Evolutionary conservation across 2,797 vertebrate genomes (phyloP).

Genomic region (Oreochromis grahami): DNA sequence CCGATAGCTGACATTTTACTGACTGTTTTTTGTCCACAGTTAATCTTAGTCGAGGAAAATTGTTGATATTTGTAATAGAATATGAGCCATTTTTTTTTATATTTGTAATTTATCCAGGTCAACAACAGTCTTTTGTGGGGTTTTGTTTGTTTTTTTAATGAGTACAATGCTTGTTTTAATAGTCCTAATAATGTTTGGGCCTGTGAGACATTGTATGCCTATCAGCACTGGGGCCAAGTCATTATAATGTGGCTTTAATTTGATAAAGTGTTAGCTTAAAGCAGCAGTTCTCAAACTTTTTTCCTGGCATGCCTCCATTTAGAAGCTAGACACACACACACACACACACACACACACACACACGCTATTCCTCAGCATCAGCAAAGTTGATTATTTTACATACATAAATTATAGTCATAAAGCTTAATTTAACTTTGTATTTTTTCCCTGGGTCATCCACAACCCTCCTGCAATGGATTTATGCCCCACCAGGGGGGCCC

Average conservation of each 20-base stretch:
- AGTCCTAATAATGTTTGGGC: not conserved
- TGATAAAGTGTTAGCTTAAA: not conserved
- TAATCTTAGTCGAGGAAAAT: not conserved
- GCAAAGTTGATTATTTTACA: not conserved
- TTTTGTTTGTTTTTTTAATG: not conserved
- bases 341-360: not conserved
- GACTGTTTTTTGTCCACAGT: not conserved
- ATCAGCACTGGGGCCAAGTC: not conserved
- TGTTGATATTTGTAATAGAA: constrained; percentile 38
- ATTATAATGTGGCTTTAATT: not conserved
- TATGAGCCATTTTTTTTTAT: constrained; percentile 57
- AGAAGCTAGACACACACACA: not conserved
- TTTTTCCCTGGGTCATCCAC: not conserved
- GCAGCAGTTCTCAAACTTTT: not conserved
- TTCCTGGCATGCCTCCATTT: not conserved
- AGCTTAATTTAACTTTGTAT: not conserved
- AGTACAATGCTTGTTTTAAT: not conserved
- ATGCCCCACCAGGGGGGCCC: not conserved
- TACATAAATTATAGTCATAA: not conserved
- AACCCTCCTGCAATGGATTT: not conserved
- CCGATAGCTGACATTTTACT: constrained; percentile 15
- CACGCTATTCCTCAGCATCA: not conserved
- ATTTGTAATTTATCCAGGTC: constrained; percentile 48
- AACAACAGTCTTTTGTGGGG: not conserved
- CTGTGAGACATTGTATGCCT: not conserved